A percentile compares a stretch with the other conserved stretches of the same genome.
Evolutionary conservation across 2,113 vertebrate genomes (phyloP).

Genomic region (Gracilinanus agilis): DNA sequence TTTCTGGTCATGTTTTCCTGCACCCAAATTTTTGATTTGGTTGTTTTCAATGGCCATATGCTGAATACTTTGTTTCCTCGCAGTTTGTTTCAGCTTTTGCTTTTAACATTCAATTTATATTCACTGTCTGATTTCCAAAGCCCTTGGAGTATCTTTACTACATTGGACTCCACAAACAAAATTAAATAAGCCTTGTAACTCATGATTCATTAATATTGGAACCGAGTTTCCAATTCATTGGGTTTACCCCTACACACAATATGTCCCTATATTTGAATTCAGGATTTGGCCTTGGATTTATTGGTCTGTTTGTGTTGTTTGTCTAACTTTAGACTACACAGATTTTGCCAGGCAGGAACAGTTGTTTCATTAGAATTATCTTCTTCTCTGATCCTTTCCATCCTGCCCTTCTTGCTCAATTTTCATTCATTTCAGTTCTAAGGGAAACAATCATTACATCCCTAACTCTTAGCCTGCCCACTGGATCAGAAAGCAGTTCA

Average conservation of each 20-base stretch:
- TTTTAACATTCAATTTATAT: conserved; percentile 46
- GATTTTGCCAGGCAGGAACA: background rate
- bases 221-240: background rate
- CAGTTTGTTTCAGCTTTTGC: conserved; percentile 32
- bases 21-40: conserved; percentile 14
- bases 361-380: background rate
- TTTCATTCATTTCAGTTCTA: background rate
- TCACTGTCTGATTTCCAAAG: conserved; percentile 46
- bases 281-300: background rate
- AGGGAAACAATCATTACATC: background rate
- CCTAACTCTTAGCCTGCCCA: background rate
- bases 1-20: conserved; percentile 2
- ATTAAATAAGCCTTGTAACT: conserved; percentile 23
- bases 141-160: conserved; percentile 9
- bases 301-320: conserved; percentile 19
- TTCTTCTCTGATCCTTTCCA: background rate
- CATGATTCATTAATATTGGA: conserved; percentile 14
- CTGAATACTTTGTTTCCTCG: conserved; percentile 27
- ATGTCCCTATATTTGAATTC: background rate
- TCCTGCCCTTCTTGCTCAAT: background rate
- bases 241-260: background rate
- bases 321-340: background rate
- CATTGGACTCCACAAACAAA: conserved; percentile 22
- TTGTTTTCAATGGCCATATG: background rate
- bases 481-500: conserved; percentile 15